Evolutionary conservation across 2,797 vertebrate genomes (phyloP).

Genomic region (Centroberyx gerrardi): DNA sequence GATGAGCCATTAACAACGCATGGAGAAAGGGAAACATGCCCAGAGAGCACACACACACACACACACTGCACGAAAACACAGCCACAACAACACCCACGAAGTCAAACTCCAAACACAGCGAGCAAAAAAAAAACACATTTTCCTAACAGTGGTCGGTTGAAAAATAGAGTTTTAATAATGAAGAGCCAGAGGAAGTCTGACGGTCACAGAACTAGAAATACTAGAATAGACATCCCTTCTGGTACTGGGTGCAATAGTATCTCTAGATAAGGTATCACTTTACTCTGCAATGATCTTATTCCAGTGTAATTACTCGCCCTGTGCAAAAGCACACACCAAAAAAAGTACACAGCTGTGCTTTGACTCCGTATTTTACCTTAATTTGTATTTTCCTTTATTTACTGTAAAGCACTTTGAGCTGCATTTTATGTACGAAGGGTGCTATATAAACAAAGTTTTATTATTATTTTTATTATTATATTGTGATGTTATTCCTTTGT

Average conservation of each 20-base stretch:
- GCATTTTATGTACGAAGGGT: too few relatives aligned
- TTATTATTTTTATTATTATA: too few relatives aligned
- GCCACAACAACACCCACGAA: background rate
- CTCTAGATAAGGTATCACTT: too few relatives aligned
- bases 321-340: background rate
- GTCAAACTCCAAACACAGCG: conserved; percentile 29
- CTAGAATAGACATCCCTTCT: background rate
- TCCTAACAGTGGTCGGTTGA: background rate
- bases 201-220: background rate
- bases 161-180: background rate
- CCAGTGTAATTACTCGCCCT: background rate
- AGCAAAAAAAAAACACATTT: conserved; percentile 18
- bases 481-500: too few relatives aligned
- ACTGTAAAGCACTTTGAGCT: too few relatives aligned
- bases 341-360: background rate
- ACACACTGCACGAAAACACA: conserved; percentile 3
- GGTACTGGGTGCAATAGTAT: too few relatives aligned
- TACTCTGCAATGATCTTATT: too few relatives aligned
- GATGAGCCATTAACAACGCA: conserved; percentile 26
- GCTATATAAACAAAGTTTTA: too few relatives aligned
- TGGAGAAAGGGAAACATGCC: conserved; percentile 25
- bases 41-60: conserved; percentile 2
- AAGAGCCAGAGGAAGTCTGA: background rate
- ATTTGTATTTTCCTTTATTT: too few relatives aligned
- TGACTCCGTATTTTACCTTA: too few relatives aligned